phyloP scores from a whole-genome alignment of 2,888 invertebrate species.

The Rhogogaster chlorosoma region DNA sequence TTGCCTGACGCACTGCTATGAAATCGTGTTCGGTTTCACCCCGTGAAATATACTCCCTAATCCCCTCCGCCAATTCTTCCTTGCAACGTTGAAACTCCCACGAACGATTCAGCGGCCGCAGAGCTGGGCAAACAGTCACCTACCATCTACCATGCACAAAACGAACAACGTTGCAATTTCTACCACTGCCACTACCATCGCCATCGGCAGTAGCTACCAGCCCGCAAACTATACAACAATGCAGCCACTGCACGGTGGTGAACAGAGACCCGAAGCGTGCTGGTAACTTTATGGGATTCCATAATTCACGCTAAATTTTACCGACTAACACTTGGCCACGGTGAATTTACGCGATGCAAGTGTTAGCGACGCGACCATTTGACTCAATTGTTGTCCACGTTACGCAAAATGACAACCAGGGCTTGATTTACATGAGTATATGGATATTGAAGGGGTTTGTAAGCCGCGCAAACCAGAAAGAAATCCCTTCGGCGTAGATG shows the following conservation, averaged over 20 bases:
- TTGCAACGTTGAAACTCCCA: constrained; percentile 21
- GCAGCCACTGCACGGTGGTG: constrained; percentile 48
- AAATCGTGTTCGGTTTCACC: constrained; percentile 50
- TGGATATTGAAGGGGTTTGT: neutral
- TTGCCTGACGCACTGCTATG: constrained; percentile 52
- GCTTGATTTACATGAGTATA: neutral
- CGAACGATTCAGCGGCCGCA: constrained; percentile 34
- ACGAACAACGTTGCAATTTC: constrained; percentile 29
- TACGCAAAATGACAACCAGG: neutral
- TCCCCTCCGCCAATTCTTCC: constrained; percentile 1
- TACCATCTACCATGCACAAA: constrained; percentile 13
- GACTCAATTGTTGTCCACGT: neutral
- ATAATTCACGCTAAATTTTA: constrained; percentile 49
- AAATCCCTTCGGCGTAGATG: neutral
- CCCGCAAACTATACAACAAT: constrained; percentile 34
- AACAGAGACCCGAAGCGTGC: constrained; percentile 24
- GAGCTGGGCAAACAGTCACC: constrained; percentile 31
- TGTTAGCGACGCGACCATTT: constrained; percentile 18
- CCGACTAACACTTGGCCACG: constrained; percentile 32
- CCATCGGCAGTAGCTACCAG: constrained; percentile 15
- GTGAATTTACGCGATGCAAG: constrained; percentile 28
- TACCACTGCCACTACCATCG: neutral
- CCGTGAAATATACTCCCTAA: neutral
- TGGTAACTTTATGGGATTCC: constrained; percentile 47
- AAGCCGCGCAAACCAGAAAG: neutral